Conservation (phyloP, 2,888 invertebrate genomes). For the Aporophyla lueneburgensis region DNA sequence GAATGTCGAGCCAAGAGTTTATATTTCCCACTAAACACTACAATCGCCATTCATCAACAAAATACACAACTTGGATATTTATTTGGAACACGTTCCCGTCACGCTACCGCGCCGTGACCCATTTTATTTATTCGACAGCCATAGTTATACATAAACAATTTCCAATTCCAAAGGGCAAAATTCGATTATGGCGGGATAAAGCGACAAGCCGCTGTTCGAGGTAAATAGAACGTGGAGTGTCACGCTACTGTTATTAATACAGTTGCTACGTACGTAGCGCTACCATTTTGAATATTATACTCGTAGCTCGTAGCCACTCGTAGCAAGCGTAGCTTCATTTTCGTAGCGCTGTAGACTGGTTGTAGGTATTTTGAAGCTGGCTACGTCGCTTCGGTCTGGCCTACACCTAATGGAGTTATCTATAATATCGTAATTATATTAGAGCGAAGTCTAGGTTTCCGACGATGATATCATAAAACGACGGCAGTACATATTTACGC, state of each 20-base stretch:
- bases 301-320: conserved; percentile 33
- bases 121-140: conserved; percentile 65
- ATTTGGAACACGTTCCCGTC: conserved; percentile 61
- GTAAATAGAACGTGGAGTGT: conserved; percentile 56
- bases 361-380: background rate
- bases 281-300: conserved; percentile 9
- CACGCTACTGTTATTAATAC: conserved; percentile 47
- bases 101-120: conserved; percentile 56
- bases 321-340: conserved; percentile 30
- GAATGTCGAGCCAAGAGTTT: background rate
- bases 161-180: conserved; percentile 73
- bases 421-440: conserved; percentile 2
- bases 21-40: conserved; percentile 24
- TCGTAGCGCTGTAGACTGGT: conserved; percentile 15
- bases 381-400: background rate
- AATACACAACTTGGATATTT: conserved; percentile 54
- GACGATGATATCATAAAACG: conserved; percentile 26
- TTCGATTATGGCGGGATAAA: conserved; percentile 75
- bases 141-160: conserved; percentile 72
- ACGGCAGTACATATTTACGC: conserved; percentile 11
- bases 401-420: conserved; percentile 14
- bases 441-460: conserved; percentile 20
- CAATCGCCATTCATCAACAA: conserved; percentile 41
- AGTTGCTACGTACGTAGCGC: conserved; percentile 27
- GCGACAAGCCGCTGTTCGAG: conserved; percentile 59